phyloP scores from a whole-genome alignment of 2,797 vertebrate species.

The Cyclopterus lumpus region DNA sequence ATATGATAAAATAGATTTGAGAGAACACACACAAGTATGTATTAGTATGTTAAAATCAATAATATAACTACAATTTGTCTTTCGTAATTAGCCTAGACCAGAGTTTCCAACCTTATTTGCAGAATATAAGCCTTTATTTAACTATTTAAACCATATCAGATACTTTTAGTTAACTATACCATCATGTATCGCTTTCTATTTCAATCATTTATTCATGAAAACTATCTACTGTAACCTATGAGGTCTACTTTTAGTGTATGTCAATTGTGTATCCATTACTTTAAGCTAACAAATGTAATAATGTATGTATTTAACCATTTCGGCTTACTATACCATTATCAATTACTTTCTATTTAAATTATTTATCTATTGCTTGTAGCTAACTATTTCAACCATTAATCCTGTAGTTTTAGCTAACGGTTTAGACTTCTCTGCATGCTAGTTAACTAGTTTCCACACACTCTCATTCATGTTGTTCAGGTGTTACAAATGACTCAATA shows the following conservation, averaged over 20 bases:
- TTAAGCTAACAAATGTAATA: too few relatives aligned
- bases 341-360: neutral
- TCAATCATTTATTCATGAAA: neutral
- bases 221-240: neutral
- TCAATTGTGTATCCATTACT: neutral
- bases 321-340: neutral
- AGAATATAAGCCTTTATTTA: neutral
- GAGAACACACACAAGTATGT: neutral
- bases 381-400: neutral
- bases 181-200: neutral
- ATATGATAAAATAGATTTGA: slow-evolving; percentile 10
- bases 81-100: neutral
- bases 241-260: neutral
- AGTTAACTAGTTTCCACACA: neutral
- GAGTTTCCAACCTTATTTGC: neutral
- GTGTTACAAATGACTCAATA: neutral
- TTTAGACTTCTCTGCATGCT: neutral
- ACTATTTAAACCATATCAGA: neutral
- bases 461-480: neutral
- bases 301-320: neutral
- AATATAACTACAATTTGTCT: neutral
- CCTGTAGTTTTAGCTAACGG: neutral
- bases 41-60: slow-evolving; percentile 1
- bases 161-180: neutral
- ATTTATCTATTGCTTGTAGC: neutral